A percentile compares a stretch with the other conserved stretches of the same genome.
These are phyloP conservation scores for Temnothorax nylanderi DNA, from an alignment of 1,140 invertebrate species.

Conservation along the genomic window DNA sequence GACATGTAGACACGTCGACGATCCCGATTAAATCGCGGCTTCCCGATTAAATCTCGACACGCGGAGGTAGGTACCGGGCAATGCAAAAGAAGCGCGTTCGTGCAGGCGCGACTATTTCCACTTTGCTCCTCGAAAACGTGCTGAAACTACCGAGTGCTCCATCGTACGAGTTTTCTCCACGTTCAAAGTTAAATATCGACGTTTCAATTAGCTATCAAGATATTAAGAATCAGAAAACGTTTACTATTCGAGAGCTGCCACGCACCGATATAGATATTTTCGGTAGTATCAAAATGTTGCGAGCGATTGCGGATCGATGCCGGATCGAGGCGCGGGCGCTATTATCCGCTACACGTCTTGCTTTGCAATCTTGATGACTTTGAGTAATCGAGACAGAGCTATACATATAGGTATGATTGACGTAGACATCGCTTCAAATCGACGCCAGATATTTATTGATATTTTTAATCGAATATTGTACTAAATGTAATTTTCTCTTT, in stretches of 20 bases:
- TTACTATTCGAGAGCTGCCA: background rate
- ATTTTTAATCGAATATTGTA: background rate
- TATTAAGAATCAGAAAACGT: constrained; percentile 9
- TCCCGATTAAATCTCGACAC: background rate
- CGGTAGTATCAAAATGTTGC: background rate
- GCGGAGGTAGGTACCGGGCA: background rate
- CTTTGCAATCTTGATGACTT: background rate
- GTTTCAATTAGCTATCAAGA: background rate
- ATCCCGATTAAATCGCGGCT: constrained; percentile 22
- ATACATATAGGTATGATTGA: background rate
- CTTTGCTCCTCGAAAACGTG: background rate
- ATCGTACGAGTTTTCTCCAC: background rate
- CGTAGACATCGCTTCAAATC: background rate
- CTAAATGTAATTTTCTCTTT: background rate
- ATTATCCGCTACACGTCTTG: background rate
- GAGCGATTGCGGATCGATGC: background rate
- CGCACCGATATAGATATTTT: background rate
- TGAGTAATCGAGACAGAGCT: background rate
- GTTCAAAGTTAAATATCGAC: background rate
- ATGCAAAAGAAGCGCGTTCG: background rate
- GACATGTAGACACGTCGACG: background rate
- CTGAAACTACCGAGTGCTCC: background rate
- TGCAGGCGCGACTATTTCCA: background rate
- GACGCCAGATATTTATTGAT: background rate
- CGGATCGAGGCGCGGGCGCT: background rate